Base-by-base conservation (phyloP, 2,113 vertebrate species). In the Rhinopithecus roxellana region DNA sequence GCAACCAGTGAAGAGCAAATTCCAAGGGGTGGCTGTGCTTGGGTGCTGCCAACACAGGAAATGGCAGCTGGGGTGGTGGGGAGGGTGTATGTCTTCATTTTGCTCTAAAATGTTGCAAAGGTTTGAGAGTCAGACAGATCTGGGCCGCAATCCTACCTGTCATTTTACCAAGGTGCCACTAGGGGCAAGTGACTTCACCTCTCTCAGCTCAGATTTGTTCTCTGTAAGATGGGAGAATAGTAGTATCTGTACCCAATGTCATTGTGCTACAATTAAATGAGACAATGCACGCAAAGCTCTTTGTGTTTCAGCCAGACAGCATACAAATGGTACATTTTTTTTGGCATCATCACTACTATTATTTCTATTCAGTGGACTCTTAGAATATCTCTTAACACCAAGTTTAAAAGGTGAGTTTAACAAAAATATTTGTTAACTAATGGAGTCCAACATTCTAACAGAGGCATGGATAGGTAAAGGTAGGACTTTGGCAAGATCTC, bases 51-150 rank as follows among this genome's bases (percentile, higher is more conserved):
- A 20, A 22, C 38, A 9, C 2, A 25, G 55, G 72, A 52, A 48
- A 7, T 1, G 18, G 17, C 3, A 30, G 61, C 16, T 74, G 3
- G 8, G 67, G 9, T 61, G 7, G 4, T 14, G 1, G 6, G 17
- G 9, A 13, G n/a, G 40, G 14, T 8, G 18, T 59, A 27, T 10
- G 12, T 10, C 35, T 78, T 81, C 23, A 23, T 5, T 38, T 43
- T n/a, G 86, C 40, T 92, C 55, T 27, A 30, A 90, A 80, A 38
- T 0, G 5, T 17, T 59, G 40, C 80, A 4, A 10, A 81, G 48
- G 32, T 38, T 77, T 59, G 40, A 30, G 69, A 69, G 22, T 14
- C 52, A 70, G 64, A n/a, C 12, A 69, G n/a, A 61, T n/a, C 18
- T 20, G 22, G 27, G 20, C 32, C 38, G 11, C 74, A 74, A 45